These are phyloP conservation scores for Lepidostoma basale DNA, from an alignment of 1,140 invertebrate species.

Conservation along the genomic window DNA sequence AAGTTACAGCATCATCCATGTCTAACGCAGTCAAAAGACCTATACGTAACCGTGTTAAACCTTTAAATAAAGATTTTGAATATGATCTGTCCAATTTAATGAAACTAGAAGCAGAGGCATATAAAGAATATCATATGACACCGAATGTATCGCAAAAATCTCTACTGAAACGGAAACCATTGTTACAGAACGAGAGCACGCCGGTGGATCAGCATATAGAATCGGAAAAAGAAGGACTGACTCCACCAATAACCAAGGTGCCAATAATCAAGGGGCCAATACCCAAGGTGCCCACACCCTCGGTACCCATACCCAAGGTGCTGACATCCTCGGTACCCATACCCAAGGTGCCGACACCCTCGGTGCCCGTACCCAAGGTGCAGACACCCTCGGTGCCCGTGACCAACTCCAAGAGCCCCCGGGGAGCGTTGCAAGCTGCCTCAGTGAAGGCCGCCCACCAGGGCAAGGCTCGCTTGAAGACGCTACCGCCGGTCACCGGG, in stretches of 20 bases:
- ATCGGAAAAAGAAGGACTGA: constrained; percentile 30
- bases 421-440: constrained; percentile 34
- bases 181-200: constrained; percentile 46
- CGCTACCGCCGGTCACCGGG: background rate
- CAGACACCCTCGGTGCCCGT: constrained; percentile 5
- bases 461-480: constrained; percentile 34
- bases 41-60: constrained; percentile 67
- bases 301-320: background rate
- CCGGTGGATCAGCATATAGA: constrained; percentile 28
- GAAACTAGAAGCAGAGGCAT: constrained; percentile 54
- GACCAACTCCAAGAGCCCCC: constrained; percentile 24
- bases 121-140: constrained; percentile 39
- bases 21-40: constrained; percentile 56
- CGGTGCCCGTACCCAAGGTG: too few relatives aligned
- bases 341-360: too few relatives aligned
- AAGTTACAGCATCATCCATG: constrained; percentile 38
- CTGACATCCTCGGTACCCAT: too few relatives aligned
- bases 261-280: constrained; percentile 16
- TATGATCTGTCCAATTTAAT: constrained; percentile 68
- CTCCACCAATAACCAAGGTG: constrained; percentile 3
- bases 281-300: constrained; percentile 2
- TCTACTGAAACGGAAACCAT: constrained; percentile 53
- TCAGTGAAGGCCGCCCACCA: constrained; percentile 22
- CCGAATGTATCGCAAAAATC: constrained; percentile 48
- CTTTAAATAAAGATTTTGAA: constrained; percentile 70